Conservation (phyloP, 2,888 invertebrate genomes). For the Chrysotoxum bicinctum region DNA sequence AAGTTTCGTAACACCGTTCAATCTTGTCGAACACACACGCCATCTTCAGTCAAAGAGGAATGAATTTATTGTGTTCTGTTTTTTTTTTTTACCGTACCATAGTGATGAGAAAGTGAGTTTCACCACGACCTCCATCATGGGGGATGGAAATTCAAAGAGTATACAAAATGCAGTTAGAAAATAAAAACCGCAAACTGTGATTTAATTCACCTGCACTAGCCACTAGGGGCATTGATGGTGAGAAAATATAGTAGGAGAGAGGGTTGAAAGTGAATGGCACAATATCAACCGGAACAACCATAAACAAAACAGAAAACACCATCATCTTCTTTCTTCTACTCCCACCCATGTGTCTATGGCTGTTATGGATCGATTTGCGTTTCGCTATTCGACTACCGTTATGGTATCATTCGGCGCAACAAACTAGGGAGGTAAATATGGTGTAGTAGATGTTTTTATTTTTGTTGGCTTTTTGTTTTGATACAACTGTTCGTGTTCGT, state of each 20-base stretch:
- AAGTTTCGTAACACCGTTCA: constrained; percentile 48
- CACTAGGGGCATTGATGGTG: not conserved
- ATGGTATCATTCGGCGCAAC: constrained; percentile 7
- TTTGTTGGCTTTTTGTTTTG: constrained; percentile 72
- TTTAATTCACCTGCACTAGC: constrained; percentile 44
- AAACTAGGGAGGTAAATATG: constrained; percentile 7
- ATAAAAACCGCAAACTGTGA: constrained; percentile 9
- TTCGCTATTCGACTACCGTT: not conserved
- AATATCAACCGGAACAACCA: not conserved
- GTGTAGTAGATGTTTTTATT: constrained; percentile 55
- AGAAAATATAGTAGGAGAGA: not conserved
- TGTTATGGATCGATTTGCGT: constrained; percentile 28
- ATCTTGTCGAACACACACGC: constrained; percentile 31
- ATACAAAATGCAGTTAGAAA: not conserved
- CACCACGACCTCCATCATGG: constrained; percentile 4
- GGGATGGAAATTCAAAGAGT: constrained; percentile 13
- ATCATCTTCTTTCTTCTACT: not conserved
- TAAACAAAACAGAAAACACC: constrained; percentile 10
- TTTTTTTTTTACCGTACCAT: not conserved
- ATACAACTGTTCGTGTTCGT: constrained; percentile 67
- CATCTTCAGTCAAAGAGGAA: constrained; percentile 28
- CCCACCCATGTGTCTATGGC: constrained; percentile 15
- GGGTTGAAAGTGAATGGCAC: constrained; percentile 42
- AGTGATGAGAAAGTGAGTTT: constrained; percentile 21
- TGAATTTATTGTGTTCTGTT: constrained; percentile 9